Conservation (phyloP, 1,140 invertebrate species). For the Anthonomus grandis region DNA sequence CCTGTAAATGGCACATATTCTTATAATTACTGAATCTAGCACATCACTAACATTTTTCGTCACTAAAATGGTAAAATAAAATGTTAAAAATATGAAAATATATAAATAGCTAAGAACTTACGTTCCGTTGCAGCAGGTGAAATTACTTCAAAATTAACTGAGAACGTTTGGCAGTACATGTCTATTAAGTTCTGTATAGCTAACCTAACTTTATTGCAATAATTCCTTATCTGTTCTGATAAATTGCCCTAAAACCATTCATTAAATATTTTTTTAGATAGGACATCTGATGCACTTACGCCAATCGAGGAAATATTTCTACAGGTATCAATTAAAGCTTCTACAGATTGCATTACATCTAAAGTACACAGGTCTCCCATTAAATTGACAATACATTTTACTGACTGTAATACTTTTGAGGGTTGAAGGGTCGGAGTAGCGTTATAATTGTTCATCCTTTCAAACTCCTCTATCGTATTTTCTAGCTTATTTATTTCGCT, state of each 20-base stretch:
- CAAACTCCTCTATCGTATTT: conserved; percentile 57
- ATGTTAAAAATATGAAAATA: not conserved
- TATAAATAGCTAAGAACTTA: no score
- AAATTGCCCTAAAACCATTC: conserved; percentile 43
- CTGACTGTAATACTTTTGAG: conserved; percentile 74
- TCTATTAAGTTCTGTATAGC: conserved; percentile 73
- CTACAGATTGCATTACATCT: conserved; percentile 73
- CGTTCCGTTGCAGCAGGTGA: conserved; percentile 27
- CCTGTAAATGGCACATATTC: conserved; percentile 80
- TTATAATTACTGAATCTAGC: conserved; percentile 75
- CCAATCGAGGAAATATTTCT: conserved; percentile 41
- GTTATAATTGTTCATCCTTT: conserved; percentile 50
- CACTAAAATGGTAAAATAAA: conserved; percentile 50
- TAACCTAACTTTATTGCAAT: conserved; percentile 66
- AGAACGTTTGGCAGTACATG: conserved; percentile 78
- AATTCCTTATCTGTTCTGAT: conserved; percentile 58
- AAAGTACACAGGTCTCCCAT: conserved; percentile 84
- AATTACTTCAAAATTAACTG: conserved; percentile 72
- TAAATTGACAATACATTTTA: conserved; percentile 87
- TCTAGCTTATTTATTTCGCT: conserved; percentile 76
- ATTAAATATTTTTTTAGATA: no score
- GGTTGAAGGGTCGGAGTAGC: conserved; percentile 54
- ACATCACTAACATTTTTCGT: conserved; percentile 65
- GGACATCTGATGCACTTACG: conserved; percentile 30
- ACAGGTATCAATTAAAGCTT: conserved; percentile 66